phyloP scores from a whole-genome alignment of 1,140 invertebrate genomes.

The Pemphigus obesinymphae region DNA sequence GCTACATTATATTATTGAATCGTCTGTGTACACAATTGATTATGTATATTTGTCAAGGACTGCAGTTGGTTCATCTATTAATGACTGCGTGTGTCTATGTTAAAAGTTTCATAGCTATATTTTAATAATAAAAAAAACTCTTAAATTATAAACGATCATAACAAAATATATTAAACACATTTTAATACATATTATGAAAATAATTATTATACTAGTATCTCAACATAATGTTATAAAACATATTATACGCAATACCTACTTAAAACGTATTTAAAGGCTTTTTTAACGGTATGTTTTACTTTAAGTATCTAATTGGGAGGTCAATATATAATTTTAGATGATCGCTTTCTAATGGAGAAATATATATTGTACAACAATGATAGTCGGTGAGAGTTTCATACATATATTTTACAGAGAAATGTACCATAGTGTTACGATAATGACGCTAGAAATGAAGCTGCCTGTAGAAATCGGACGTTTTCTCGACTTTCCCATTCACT shows the following conservation, averaged over 20 bases:
- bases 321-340: constrained; percentile 12
- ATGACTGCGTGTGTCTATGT: neutral
- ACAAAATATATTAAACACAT: neutral
- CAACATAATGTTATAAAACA: too few species aligned
- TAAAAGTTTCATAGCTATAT: neutral
- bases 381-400: constrained; percentile 38
- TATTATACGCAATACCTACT: too few species aligned
- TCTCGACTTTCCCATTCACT: constrained; percentile 36
- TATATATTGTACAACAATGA: constrained; percentile 33
- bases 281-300: too few species aligned
- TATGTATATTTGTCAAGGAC: neutral
- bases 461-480: constrained; percentile 33
- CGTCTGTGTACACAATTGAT: neutral
- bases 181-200: neutral
- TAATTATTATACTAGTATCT: too few species aligned
- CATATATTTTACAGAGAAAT: constrained; percentile 36
- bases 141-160: neutral
- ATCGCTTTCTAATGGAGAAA: constrained; percentile 25
- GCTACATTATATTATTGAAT: neutral
- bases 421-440: constrained; percentile 37
- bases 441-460: constrained; percentile 36
- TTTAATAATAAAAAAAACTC: neutral
- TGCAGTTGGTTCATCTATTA: neutral
- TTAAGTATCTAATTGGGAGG: neutral
- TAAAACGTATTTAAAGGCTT: too few species aligned